phyloP scores from a whole-genome alignment of 2,113 vertebrate genomes.

The Melanocharis versteri region DNA sequence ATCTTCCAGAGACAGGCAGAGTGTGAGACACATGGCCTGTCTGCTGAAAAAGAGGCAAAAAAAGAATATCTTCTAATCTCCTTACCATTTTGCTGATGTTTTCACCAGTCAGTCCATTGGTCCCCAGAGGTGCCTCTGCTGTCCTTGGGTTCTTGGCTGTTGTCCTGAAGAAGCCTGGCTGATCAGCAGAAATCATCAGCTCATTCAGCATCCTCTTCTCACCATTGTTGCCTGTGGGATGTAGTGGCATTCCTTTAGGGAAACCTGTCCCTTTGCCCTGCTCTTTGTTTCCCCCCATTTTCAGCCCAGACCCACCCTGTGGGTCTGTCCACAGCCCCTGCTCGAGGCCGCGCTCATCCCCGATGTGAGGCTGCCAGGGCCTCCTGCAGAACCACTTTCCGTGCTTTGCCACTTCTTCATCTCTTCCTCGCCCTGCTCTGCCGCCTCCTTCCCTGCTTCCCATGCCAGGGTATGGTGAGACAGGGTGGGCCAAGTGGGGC shows the following conservation, averaged over 20 bases:
- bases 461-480: accelerated
- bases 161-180: not conserved
- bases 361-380: accelerated
- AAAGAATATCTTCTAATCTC: not conserved
- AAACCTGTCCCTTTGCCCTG: not conserved
- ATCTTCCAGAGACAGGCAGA: not conserved
- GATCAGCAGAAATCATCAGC: not conserved
- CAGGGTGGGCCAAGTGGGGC: accelerated
- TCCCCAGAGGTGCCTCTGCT: not conserved
- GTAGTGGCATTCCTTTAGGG: not conserved
- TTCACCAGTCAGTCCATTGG: not conserved
- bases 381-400: not conserved
- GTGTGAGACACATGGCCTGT: not conserved
- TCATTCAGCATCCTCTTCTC: not conserved
- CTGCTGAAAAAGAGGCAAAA: not conserved
- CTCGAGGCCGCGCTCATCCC: accelerated
- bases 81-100: not conserved
- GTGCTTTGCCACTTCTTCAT: not conserved
- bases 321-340: not conserved
- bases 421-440: not conserved
- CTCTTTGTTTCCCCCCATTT: not conserved
- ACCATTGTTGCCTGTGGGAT: not conserved
- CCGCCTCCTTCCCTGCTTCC: not conserved
- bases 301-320: not conserved
- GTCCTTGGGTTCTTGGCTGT: not conserved